phyloP scores from a whole-genome alignment of 1,140 invertebrate genomes.

The Hermatobates lingyangjiaoensis region DNA sequence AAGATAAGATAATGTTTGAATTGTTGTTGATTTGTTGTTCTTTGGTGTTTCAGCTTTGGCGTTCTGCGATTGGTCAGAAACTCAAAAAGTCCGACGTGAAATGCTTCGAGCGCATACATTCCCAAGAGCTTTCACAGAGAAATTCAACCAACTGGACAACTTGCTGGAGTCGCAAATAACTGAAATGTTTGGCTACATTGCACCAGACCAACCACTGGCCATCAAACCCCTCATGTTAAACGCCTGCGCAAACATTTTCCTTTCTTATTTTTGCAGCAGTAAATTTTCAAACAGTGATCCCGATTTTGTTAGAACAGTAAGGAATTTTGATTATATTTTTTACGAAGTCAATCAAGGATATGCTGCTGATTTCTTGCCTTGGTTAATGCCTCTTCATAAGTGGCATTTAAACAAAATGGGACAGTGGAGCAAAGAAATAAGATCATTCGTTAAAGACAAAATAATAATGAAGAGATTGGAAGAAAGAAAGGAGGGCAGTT shows the following conservation, averaged over 20 bases:
- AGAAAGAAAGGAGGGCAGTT: conserved; percentile 9
- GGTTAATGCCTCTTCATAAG: conserved; percentile 49
- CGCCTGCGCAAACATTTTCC: conserved; percentile 53
- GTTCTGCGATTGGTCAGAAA: conserved; percentile 65
- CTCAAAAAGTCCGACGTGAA: conserved; percentile 57
- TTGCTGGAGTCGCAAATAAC: conserved; percentile 39
- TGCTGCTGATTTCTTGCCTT: conserved; percentile 72
- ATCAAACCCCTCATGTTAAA: conserved; percentile 18
- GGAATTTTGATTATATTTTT: conserved; percentile 68
- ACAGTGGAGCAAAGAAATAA: conserved; percentile 44
- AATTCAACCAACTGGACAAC: conserved; percentile 42
- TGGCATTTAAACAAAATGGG: conserved; percentile 45
- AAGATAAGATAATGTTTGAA: no score
- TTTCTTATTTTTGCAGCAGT: conserved; percentile 30
- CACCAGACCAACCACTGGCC: conserved; percentile 4
- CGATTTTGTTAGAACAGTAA: conserved; percentile 42
- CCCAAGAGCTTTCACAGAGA: conserved; percentile 47
- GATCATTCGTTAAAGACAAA: conserved; percentile 50
- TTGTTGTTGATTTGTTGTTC: conserved; percentile 8
- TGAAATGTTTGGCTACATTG: conserved; percentile 33
- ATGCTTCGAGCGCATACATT: conserved; percentile 42
- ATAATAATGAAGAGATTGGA: conserved; percentile 45
- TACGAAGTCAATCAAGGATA: conserved; percentile 80
- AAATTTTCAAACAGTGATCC: conserved; percentile 44
- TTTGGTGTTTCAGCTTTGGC: conserved; percentile 49